Base-by-base conservation (phyloP, 2,113 vertebrate genomes). In the Aythya baeri region DNA sequence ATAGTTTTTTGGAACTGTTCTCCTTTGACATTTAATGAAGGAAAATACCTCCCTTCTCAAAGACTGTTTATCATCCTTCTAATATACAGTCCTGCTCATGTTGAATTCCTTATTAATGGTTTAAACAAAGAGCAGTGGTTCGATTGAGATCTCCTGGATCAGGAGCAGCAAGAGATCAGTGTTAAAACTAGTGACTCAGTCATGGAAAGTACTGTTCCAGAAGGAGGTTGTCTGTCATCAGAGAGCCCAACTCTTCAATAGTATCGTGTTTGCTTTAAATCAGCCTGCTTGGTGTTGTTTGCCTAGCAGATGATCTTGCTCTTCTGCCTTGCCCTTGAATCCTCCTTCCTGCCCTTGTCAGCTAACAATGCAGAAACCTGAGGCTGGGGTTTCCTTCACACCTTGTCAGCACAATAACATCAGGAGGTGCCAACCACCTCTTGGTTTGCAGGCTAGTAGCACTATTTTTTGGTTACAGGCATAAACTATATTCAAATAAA, bases 341-440 rank as follows among this genome's bases (percentile, higher is more conserved):
- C 52, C 32, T 49, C 34, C 71, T 20, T 27, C 73, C 73, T 21
- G 34, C 18, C 65, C 83, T 63, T 92, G 78, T 90, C 57, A 29
- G 31, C 2, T 23, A 9, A 4, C 29, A 12, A 3, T 1, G 58
- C 58, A 14, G 92, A 77, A 94, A 89, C 43, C 29, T 1, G 58
- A 89, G 52, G 20, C 68, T 5, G 22, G 49, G 20, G 5, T 36
- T 58, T 46, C 77, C 81, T 43, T 41, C 58, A 1, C 67, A 2
- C 25, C 20, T 63, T 57, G 46, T 7, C 75, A 43, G 29, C 1
- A 32, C 29, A 6, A 2, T 15, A 27, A 18, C 83, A 6, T 6
- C 0, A 0, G 4, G 0, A 6, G 26, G 29, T 29, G 36, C 54
- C 11, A 0, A 54, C 80, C 61, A 1, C 41, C 0, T 70, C 44